Evolutionary conservation across 2,797 vertebrate genomes (phyloP).

Genomic region (Propithecus perrieri): DNA sequence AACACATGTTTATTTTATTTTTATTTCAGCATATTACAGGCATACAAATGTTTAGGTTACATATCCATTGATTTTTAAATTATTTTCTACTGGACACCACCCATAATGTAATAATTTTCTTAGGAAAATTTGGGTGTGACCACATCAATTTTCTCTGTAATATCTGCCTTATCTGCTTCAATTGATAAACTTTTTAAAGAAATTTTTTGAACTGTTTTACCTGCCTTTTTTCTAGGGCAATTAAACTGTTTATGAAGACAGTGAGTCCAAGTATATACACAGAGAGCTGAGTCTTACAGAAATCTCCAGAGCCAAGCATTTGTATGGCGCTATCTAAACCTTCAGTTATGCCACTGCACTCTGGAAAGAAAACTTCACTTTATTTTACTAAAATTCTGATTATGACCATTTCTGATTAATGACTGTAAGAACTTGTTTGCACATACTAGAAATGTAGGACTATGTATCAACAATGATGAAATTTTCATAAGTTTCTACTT

Average conservation of each 20-base stretch:
- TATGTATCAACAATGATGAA: background rate
- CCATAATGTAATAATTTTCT: background rate
- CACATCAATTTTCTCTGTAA: background rate
- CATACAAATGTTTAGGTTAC: too few relatives aligned
- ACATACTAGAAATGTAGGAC: background rate
- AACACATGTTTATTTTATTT: background rate
- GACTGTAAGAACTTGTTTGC: background rate
- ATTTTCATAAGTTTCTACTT: background rate
- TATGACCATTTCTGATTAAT: background rate
- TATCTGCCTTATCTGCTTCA: background rate
- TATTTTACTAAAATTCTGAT: background rate
- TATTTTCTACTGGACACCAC: background rate
- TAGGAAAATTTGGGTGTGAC: background rate
- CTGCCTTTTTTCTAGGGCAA: background rate
- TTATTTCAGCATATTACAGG: too few relatives aligned
- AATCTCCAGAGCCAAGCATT: conserved; percentile 14
- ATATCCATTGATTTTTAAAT: background rate
- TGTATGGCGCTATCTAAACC: background rate
- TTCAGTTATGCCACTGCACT: background rate
- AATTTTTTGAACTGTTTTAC: background rate
- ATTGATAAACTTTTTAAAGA: background rate
- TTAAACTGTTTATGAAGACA: background rate
- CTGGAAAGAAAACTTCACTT: background rate
- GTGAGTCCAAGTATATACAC: background rate
- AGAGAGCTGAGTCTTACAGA: background rate